Evolutionary conservation across 2,113 vertebrate species (phyloP).

Genomic region (Choloepus hoffmanni): DNA sequence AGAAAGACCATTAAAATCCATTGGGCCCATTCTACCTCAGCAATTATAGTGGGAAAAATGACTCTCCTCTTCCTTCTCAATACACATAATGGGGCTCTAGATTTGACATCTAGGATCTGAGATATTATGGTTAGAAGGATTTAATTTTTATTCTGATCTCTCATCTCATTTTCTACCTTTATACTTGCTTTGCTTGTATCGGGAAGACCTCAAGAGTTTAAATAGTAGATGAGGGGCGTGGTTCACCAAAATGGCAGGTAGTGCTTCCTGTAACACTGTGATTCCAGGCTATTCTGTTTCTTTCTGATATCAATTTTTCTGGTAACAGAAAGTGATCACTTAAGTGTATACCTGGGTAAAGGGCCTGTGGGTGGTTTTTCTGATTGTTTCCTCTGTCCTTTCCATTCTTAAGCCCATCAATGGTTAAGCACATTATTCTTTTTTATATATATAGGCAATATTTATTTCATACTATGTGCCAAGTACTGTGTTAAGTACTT

Average conservation of each 20-base stretch:
- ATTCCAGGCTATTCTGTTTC: not conserved
- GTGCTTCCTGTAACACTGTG: not conserved
- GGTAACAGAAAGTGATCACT: not conserved
- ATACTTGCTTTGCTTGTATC: not conserved
- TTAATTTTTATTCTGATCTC: not conserved
- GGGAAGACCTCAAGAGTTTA: not conserved
- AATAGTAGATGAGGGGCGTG: not conserved
- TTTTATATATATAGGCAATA: too few species aligned
- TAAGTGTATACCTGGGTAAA: not conserved
- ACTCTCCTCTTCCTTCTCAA: not conserved
- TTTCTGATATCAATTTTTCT: not conserved
- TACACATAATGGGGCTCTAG: not conserved
- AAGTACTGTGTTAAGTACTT: too few species aligned
- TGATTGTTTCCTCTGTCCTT: slow-evolving; percentile 1
- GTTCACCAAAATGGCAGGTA: not conserved
- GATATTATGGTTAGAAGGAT: not conserved
- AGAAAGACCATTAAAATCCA: not conserved
- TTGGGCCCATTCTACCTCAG: not conserved
- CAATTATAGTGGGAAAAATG: not conserved
- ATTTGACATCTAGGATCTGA: not conserved
- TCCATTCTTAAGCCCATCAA: not conserved
- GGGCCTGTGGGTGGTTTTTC: not conserved
- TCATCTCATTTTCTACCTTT: slow-evolving; percentile 22
- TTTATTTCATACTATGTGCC: too few species aligned
- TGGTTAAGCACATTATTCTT: too few species aligned